Percentiles rank a stretch among this genome's conserved stretches.
phyloP scores from a whole-genome alignment of 2,113 vertebrate genomes.

The Coregonus clupeaformis region DNA sequence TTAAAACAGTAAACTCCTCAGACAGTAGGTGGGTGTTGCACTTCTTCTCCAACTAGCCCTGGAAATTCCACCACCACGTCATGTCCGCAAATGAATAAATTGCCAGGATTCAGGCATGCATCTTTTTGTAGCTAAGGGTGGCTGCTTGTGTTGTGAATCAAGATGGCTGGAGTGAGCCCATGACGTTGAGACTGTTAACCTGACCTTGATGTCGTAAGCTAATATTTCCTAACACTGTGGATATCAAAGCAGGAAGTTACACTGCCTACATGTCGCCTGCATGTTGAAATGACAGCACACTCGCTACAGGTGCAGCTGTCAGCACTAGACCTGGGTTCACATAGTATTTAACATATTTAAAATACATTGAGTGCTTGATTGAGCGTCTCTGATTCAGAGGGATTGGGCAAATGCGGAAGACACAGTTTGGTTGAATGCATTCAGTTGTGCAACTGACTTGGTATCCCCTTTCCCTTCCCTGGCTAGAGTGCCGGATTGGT shows the following conservation, averaged over 20 bases:
- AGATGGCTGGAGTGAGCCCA: background rate
- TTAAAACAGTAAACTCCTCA: conserved; percentile 52
- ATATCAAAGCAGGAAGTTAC: background rate
- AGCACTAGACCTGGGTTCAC: background rate
- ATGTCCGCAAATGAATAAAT: background rate
- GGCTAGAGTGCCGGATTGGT: no score
- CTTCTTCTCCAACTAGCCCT: background rate
- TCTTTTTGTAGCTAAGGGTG: conserved; percentile 13
- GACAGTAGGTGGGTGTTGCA: conserved; percentile 5
- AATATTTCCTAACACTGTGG: no score
- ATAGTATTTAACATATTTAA: no score
- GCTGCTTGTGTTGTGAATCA: conserved; percentile 6
- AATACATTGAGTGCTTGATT: no score
- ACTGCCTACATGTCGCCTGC: background rate
- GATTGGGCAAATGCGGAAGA: no score
- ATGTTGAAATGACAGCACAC: background rate
- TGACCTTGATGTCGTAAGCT: background rate
- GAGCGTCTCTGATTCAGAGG: no score
- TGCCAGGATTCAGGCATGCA: background rate
- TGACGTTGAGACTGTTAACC: background rate
- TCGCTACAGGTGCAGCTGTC: background rate
- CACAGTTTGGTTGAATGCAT: no score
- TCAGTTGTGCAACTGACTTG: no score
- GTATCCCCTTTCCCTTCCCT: no score
- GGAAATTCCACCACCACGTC: background rate